Evolutionary conservation across 2,888 invertebrate species (phyloP).

Genomic region (Cordylochernes scorpioides): DNA sequence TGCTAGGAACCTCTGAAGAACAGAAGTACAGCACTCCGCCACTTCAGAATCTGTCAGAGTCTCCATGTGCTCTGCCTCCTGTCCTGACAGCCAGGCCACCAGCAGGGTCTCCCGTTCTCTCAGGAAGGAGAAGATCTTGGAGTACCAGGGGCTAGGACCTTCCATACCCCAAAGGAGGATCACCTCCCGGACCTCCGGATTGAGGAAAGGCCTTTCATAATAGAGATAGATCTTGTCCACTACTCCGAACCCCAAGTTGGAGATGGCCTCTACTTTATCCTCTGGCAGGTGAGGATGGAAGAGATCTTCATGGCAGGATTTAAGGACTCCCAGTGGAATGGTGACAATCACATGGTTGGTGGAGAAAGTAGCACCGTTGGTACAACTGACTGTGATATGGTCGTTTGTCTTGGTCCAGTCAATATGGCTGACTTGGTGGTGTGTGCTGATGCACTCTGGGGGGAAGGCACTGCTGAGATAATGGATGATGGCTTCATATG

Average conservation of each 20-base stretch:
- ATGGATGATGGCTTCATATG: conserved; percentile 27
- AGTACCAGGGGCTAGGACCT: conserved; percentile 64
- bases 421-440: conserved; percentile 41
- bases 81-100: conserved; percentile 65
- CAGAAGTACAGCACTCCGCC: conserved; percentile 48
- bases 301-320: conserved; percentile 38
- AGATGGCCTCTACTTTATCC: conserved; percentile 55
- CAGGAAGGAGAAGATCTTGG: conserved; percentile 78
- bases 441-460: conserved; percentile 32
- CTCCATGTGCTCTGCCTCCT: conserved; percentile 75
- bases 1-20: conserved; percentile 57
- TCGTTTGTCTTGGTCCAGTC: conserved; percentile 30
- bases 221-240: conserved; percentile 79
- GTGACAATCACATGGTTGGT: conserved; percentile 74
- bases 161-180: conserved; percentile 46
- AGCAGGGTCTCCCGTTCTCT: conserved; percentile 60
- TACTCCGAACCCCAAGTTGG: conserved; percentile 57
- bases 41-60: conserved; percentile 49
- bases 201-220: conserved; percentile 67
- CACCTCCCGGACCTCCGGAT: conserved; percentile 53
- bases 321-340: conserved; percentile 64
- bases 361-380: conserved; percentile 47
- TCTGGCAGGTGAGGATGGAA: conserved; percentile 59
- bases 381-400: conserved; percentile 35
- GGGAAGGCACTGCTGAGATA: conserved; percentile 8